Conservation (phyloP, 1,140 invertebrate species). For the Rhizoglyphus robini region DNA sequence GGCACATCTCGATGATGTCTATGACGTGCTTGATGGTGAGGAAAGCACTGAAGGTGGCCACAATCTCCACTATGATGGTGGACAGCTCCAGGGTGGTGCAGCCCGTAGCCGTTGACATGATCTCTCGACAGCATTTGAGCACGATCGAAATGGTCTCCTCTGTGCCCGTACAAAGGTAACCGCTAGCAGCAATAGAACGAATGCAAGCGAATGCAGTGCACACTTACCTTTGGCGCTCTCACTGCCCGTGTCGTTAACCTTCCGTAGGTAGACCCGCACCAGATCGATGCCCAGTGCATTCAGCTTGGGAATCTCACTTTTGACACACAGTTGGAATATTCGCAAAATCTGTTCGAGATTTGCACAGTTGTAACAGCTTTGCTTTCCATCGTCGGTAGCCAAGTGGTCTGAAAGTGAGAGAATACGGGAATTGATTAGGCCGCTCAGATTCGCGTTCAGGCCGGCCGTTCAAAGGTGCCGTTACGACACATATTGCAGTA, state of each 20-base stretch:
- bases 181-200: background rate
- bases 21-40: background rate
- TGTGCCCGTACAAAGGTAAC: background rate
- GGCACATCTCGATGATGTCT: conserved; percentile 15
- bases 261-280: background rate
- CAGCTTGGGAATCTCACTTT: background rate
- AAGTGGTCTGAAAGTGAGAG: background rate
- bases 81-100: background rate
- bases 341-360: background rate
- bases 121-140: background rate
- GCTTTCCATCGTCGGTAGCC: background rate
- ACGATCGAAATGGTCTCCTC: background rate
- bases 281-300: conserved; percentile 5
- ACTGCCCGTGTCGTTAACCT: background rate
- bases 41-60: background rate
- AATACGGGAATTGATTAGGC: too few relatives aligned
- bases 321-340: background rate
- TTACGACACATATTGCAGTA: too few relatives aligned
- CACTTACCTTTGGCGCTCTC: background rate
- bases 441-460: too few relatives aligned
- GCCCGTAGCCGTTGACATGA: too few relatives aligned
- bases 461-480: too few relatives aligned
- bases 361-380: background rate
- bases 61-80: background rate
- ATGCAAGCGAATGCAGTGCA: background rate